These are phyloP conservation scores for Maniola hyperantus DNA, from an alignment of 2,888 invertebrate species.

Conservation along the genomic window DNA sequence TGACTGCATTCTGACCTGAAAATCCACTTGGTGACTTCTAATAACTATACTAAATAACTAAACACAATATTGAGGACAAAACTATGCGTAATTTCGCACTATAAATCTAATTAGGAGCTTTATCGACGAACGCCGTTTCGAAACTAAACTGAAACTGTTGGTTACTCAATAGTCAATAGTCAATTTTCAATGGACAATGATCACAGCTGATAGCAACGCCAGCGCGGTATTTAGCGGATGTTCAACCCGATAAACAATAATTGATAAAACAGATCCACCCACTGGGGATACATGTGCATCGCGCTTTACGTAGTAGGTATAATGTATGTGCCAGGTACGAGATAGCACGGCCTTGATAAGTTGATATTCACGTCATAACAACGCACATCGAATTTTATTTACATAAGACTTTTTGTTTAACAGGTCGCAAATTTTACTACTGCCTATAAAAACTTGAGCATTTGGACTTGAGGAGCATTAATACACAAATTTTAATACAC, in stretches of 20 bases:
- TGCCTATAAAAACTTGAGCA: background rate
- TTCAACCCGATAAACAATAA: conserved; percentile 44
- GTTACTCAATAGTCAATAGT: background rate
- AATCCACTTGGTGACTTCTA: background rate
- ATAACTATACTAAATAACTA: conserved; percentile 4
- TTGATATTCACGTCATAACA: conserved; percentile 65
- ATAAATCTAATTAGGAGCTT: conserved; percentile 22
- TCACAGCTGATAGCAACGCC: conserved; percentile 27
- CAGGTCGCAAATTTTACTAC: background rate
- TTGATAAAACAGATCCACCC: conserved; percentile 68
- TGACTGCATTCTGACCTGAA: conserved; percentile 13
- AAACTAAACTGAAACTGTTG: conserved; percentile 23
- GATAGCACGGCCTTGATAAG: conserved; percentile 75
- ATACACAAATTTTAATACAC: conserved; percentile 33
- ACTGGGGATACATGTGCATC: conserved; percentile 54
- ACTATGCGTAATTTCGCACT: conserved; percentile 1
- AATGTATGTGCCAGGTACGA: conserved; percentile 70
- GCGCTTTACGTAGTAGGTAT: conserved; percentile 44
- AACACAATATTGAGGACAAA: background rate
- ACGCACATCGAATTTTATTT: conserved; percentile 28
- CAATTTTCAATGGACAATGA: background rate
- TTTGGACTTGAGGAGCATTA: no score
- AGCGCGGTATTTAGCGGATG: conserved; percentile 34
- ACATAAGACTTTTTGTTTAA: conserved; percentile 2
- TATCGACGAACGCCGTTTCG: conserved; percentile 22